These are phyloP conservation scores for Keiferia lycopersicella DNA, from an alignment of 2,888 invertebrate genomes.

Conservation along the genomic window DNA sequence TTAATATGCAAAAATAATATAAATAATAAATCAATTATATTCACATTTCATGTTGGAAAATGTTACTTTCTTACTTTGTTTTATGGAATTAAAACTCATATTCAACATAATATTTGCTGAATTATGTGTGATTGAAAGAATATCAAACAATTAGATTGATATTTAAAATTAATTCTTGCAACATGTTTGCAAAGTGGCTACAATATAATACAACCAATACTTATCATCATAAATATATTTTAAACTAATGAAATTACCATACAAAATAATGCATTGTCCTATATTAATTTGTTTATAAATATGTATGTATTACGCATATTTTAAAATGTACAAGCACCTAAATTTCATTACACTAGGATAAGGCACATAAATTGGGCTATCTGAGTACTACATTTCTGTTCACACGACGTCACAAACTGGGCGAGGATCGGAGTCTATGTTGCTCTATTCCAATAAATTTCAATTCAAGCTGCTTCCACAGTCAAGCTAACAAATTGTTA, in stretches of 20 bases:
- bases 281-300: slow-evolving; percentile 15
- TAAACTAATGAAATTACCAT: slow-evolving; percentile 45
- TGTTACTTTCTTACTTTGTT: background rate
- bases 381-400: background rate
- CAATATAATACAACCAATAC: slow-evolving; percentile 61
- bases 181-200: background rate
- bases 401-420: background rate
- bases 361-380: slow-evolving; percentile 43
- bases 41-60: slow-evolving; percentile 1
- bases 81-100: too few relatives aligned
- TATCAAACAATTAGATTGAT: background rate
- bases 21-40: slow-evolving; percentile 19
- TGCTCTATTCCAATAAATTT: too few relatives aligned
- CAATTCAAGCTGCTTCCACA: too few relatives aligned
- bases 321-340: slow-evolving; percentile 47
- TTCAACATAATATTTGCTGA: too few relatives aligned
- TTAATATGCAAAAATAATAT: slow-evolving; percentile 37
- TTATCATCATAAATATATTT: slow-evolving; percentile 53
- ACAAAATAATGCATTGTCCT: slow-evolving; percentile 30
- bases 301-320: slow-evolving; percentile 9
- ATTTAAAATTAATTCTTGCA: background rate
- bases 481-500: too few relatives aligned
- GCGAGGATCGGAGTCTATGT: too few relatives aligned
- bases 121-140: background rate
- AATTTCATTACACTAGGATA: slow-evolving; percentile 42